Conservation (phyloP, 2,797 vertebrate species). For the Prunella strophiata region DNA sequence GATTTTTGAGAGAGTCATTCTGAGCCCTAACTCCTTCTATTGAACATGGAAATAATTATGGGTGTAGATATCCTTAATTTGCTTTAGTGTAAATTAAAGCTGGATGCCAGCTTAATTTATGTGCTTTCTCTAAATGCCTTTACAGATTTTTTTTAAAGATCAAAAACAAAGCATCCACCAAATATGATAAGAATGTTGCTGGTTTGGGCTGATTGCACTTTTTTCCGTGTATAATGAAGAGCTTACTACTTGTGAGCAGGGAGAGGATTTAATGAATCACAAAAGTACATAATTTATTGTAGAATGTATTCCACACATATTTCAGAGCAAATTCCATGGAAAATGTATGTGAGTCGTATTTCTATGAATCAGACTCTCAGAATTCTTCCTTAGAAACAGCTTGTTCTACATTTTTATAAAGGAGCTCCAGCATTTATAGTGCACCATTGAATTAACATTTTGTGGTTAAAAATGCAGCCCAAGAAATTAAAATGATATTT, state of each 20-base stretch:
- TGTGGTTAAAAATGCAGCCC: conserved; percentile 75
- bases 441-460: conserved; percentile 75
- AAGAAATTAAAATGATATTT: conserved; percentile 83
- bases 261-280: conserved; percentile 67
- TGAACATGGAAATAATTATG: conserved; percentile 21
- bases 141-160: not conserved
- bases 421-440: conserved; percentile 66
- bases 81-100: conserved; percentile 27
- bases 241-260: conserved; percentile 26
- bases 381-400: conserved; percentile 75
- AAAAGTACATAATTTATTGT: conserved; percentile 68
- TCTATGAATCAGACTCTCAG: conserved; percentile 68
- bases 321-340: conserved; percentile 70
- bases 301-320: conserved; percentile 64
- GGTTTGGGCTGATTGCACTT: conserved; percentile 28
- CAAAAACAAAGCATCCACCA: not conserved
- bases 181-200: not conserved
- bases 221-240: conserved; percentile 48
- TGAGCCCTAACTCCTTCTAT: not conserved
- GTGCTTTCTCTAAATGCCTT: conserved; percentile 36
- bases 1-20: conserved; percentile 1
- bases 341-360: conserved; percentile 65
- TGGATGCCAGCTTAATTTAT: conserved; percentile 14
- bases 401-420: conserved; percentile 71
- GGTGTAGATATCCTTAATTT: conserved; percentile 30